Conservation (phyloP, 2,113 vertebrate genomes). For the Turnix velox region DNA sequence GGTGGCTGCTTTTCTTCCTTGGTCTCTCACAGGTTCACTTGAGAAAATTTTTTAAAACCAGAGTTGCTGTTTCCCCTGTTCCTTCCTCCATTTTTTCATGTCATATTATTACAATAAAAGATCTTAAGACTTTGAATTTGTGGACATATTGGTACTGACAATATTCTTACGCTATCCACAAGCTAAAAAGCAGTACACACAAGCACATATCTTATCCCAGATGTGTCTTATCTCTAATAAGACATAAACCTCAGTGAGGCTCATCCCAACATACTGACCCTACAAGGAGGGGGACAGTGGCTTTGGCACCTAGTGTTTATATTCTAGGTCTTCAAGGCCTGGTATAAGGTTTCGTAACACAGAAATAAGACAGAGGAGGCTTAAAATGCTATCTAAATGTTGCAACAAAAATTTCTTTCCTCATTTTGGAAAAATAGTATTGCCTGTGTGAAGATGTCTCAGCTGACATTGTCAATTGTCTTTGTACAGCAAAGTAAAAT, state of each 20-base stretch:
- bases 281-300: too few relatives aligned
- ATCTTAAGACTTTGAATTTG: not conserved
- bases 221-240: too few relatives aligned
- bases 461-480: not conserved
- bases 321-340: too few relatives aligned
- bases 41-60: not conserved
- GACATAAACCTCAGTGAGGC: too few relatives aligned
- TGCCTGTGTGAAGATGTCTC: not conserved
- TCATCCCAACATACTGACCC: too few relatives aligned
- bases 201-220: too few relatives aligned
- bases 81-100: not conserved
- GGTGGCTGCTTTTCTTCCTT: not conserved
- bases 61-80: not conserved
- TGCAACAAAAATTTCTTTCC: not conserved
- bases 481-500: not conserved
- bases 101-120: not conserved
- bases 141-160: not conserved
- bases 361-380: too few relatives aligned
- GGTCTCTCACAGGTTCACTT: not conserved
- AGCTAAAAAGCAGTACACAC: not conserved
- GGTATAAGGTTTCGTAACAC: too few relatives aligned
- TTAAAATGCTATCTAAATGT: not conserved
- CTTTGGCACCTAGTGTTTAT: too few relatives aligned
- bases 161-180: not conserved
- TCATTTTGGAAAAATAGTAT: not conserved